Conservation (phyloP, 2,797 vertebrate genomes). For the Bufotes viridis region DNA sequence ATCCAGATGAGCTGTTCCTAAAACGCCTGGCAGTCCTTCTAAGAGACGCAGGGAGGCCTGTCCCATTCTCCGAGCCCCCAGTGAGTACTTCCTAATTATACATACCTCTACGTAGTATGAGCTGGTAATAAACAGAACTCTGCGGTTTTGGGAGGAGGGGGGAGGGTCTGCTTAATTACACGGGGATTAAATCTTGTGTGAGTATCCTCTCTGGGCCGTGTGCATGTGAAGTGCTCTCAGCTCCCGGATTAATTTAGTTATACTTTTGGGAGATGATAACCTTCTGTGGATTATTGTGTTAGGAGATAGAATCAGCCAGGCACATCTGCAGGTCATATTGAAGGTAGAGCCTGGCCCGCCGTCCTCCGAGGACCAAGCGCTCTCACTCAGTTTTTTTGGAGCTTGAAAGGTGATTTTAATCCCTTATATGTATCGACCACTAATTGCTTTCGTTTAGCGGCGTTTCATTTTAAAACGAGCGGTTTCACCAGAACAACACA, state of each 20-base stretch:
- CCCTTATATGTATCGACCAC: constrained; percentile 50
- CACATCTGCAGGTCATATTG: constrained; percentile 58
- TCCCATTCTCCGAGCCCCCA: constrained; percentile 88
- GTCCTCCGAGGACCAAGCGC: constrained; percentile 63
- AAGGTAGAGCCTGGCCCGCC: constrained; percentile 62
- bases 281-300: constrained; percentile 47
- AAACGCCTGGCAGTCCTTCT: constrained; percentile 87
- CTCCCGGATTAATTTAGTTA: constrained; percentile 61
- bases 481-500: constrained; percentile 1
- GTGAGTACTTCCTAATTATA: constrained; percentile 82
- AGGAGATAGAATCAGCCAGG: constrained; percentile 62
- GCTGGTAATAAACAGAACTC: constrained; percentile 48
- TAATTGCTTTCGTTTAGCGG: constrained; percentile 64
- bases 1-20: constrained; percentile 78
- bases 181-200: constrained; percentile 67
- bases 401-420: constrained; percentile 63
- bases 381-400: constrained; percentile 51
- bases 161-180: constrained; percentile 63
- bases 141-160: background rate
- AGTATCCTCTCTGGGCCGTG: constrained; percentile 59
- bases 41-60: constrained; percentile 76
- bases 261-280: constrained; percentile 58
- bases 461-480: constrained; percentile 2
- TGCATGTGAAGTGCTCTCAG: constrained; percentile 62
- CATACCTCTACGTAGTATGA: constrained; percentile 60